These are phyloP conservation scores for Bombus sibiricus DNA, from an alignment of 1,140 invertebrate genomes.

Conservation along the genomic window DNA sequence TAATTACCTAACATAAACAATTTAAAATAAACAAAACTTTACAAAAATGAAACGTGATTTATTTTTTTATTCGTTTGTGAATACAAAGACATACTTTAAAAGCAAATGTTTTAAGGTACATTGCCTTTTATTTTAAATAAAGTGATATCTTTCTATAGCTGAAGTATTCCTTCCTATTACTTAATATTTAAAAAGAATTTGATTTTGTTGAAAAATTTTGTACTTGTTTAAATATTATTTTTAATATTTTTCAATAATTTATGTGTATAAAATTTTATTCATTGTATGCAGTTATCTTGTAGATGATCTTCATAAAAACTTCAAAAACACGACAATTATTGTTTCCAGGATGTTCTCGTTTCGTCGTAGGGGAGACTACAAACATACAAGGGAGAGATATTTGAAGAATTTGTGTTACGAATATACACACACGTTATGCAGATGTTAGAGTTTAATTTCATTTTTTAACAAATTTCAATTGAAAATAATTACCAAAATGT, in stretches of 20 bases:
- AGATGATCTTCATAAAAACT: constrained; percentile 49
- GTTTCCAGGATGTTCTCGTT: constrained; percentile 72
- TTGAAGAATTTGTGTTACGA: constrained; percentile 46
- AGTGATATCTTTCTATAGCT: background rate
- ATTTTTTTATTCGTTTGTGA: constrained; percentile 53
- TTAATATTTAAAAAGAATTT: constrained; percentile 24
- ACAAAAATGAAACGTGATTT: constrained; percentile 53
- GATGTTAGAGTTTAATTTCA: constrained; percentile 28
- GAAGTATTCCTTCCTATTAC: background rate
- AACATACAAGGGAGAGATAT: constrained; percentile 61
- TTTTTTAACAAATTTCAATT: constrained; percentile 29
- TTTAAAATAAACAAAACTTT: constrained; percentile 52
- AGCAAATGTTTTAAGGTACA: background rate
- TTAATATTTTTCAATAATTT: constrained; percentile 3
- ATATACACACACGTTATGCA: background rate
- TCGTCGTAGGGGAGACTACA: constrained; percentile 56
- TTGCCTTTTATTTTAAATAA: background rate
- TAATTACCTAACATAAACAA: constrained; percentile 48
- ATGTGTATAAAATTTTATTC: constrained; percentile 5
- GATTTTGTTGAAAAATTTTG: constrained; percentile 12
- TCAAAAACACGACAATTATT: constrained; percentile 66
- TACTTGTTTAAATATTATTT: background rate
- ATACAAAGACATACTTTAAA: background rate
- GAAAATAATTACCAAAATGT: background rate
- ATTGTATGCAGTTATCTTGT: constrained; percentile 29